A percentile compares a stretch with the other conserved stretches of the same genome.
Conservation (phyloP, 2,113 vertebrate genomes). For the Oplegnathus fasciatus region DNA sequence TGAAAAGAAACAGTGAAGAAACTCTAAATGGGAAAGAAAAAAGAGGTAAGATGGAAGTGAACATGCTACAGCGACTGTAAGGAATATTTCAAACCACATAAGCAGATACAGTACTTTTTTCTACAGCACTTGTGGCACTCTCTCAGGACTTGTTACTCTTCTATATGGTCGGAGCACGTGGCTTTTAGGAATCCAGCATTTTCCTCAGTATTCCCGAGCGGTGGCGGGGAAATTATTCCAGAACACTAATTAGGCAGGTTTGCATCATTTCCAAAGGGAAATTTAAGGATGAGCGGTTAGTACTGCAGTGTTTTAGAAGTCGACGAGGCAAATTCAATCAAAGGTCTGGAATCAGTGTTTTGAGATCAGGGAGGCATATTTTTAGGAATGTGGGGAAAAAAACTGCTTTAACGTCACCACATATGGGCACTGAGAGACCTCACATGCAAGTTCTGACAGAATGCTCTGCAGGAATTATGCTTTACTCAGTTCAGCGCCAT, state of each 20-base stretch:
- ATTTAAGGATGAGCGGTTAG: conserved; percentile 19
- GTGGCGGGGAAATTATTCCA: conserved; percentile 17
- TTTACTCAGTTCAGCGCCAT: background rate
- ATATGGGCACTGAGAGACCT: no score
- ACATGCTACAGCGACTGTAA: background rate
- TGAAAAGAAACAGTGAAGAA: conserved; percentile 23
- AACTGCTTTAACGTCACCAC: background rate
- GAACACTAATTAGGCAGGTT: conserved; percentile 56
- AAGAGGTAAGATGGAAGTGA: background rate
- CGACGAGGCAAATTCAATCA: background rate
- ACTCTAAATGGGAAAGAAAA: conserved; percentile 7
- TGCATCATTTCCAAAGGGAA: conserved; percentile 34
- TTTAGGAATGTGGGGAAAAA: background rate
- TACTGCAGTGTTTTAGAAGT: conserved; percentile 12
- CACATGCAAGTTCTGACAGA: background rate
- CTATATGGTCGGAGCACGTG: conserved; percentile 7
- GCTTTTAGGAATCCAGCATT: conserved; percentile 34
- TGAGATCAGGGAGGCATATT: background rate
- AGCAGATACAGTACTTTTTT: conserved; percentile 13
- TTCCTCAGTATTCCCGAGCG: background rate
- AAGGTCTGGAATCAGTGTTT: background rate
- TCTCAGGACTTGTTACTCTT: conserved; percentile 48
- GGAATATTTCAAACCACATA: background rate
- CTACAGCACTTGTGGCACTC: background rate
- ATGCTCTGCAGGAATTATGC: background rate